phyloP scores from a whole-genome alignment of 2,113 vertebrate species.

The Grantiella picta region DNA sequence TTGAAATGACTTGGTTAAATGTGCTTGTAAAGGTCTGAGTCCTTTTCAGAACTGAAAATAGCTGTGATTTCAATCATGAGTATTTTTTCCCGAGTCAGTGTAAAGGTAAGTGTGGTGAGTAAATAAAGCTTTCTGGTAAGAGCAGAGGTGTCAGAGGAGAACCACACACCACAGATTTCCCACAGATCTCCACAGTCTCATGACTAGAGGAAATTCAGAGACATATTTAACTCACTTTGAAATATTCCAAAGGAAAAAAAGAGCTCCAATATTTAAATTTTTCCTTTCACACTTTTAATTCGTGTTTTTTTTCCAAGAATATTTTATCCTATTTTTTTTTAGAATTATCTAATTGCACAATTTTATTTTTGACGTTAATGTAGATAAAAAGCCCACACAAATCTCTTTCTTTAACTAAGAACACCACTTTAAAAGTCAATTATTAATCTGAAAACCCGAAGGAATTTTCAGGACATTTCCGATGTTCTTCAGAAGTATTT shows the following conservation, averaged over 20 bases:
- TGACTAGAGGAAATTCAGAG: not conserved
- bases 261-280: not conserved
- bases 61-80: not conserved
- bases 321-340: not conserved
- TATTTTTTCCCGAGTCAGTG: not conserved
- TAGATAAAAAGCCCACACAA: fast-evolving
- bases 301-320: not conserved
- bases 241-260: not conserved
- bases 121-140: not conserved
- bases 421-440: fast-evolving
- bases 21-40: not conserved
- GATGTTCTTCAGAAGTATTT: not conserved
- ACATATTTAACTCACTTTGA: not conserved
- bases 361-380: not conserved
- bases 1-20: not conserved
- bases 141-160: not conserved
- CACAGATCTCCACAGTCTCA: not conserved
- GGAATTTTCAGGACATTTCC: not conserved
- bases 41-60: not conserved
- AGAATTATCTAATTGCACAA: not conserved
- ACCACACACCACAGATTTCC: not conserved
- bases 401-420: not conserved
- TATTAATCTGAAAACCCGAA: not conserved
- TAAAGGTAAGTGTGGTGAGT: not conserved
- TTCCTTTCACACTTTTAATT: fast-evolving